phyloP scores from a whole-genome alignment of 1,140 invertebrate species.

The Micrasema minimum region DNA sequence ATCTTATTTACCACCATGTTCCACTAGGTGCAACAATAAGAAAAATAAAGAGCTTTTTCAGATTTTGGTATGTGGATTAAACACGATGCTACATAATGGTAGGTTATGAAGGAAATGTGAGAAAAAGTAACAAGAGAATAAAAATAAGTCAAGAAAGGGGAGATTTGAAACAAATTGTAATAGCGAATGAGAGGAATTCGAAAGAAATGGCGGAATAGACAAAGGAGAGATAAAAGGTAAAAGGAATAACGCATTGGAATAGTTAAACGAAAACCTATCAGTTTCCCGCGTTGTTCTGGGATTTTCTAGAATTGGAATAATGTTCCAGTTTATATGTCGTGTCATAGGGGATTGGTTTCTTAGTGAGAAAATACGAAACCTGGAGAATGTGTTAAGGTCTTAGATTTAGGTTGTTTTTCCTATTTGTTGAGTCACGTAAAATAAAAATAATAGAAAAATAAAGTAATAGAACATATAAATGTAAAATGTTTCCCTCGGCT shows the following conservation, averaged over 20 bases:
- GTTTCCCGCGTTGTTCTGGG: background rate
- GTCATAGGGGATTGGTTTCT: no score
- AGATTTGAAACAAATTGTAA: conserved; percentile 39
- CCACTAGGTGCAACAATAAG: no score
- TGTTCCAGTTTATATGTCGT: conserved; percentile 3
- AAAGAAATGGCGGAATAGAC: background rate
- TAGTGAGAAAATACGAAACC: background rate
- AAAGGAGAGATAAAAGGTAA: conserved; percentile 1
- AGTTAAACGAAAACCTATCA: conserved; percentile 38
- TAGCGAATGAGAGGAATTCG: conserved; percentile 7
- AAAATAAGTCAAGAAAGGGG: conserved; percentile 6
- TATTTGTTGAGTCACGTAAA: no score
- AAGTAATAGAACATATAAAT: no score
- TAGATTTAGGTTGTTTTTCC: no score
- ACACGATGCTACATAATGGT: no score
- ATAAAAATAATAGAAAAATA: no score
- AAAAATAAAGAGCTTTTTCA: no score
- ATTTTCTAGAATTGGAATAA: conserved; percentile 32
- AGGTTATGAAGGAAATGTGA: background rate
- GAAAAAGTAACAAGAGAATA: conserved; percentile 11
- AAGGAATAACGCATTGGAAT: conserved; percentile 15
- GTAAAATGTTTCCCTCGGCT: no score
- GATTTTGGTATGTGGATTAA: no score
- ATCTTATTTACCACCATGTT: no score
- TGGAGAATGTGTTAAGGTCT: no score